Evolutionary conservation across 2,888 invertebrate species (phyloP).

Genomic region (Alsophila aescularia): DNA sequence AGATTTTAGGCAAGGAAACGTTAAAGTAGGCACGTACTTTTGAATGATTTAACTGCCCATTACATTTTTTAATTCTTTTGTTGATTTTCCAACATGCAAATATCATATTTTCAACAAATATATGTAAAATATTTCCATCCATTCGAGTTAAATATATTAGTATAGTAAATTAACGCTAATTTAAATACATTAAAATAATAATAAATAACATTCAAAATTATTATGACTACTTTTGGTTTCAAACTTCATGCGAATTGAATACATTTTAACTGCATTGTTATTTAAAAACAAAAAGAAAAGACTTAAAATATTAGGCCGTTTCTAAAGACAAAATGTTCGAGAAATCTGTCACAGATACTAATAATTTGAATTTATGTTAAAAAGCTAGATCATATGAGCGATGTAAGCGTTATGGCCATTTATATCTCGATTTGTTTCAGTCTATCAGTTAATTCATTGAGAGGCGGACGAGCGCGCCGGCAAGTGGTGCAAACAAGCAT

Average conservation of each 20-base stretch:
- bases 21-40: background rate
- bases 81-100: no score
- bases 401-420: background rate
- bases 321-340: background rate
- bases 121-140: no score
- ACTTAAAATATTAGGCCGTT: background rate
- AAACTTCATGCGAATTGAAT: background rate
- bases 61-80: no score
- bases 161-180: background rate
- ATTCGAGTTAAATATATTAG: no score
- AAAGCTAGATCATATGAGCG: background rate
- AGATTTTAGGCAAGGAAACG: constrained; percentile 15
- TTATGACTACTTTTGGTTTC: background rate
- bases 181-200: background rate
- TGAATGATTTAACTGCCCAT: constrained; percentile 19
- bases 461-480: constrained; percentile 14
- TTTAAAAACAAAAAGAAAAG: background rate
- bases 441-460: constrained; percentile 11
- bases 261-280: background rate
- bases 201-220: background rate
- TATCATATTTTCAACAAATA: no score
- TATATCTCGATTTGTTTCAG: constrained; percentile 10
- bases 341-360: background rate
- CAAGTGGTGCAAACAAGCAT: constrained; percentile 17
- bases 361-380: background rate